Evolutionary conservation across 2,797 vertebrate species (phyloP), one percentile per base, ranked within the genome.

Genomic region (Scleropages formosus): DNA sequence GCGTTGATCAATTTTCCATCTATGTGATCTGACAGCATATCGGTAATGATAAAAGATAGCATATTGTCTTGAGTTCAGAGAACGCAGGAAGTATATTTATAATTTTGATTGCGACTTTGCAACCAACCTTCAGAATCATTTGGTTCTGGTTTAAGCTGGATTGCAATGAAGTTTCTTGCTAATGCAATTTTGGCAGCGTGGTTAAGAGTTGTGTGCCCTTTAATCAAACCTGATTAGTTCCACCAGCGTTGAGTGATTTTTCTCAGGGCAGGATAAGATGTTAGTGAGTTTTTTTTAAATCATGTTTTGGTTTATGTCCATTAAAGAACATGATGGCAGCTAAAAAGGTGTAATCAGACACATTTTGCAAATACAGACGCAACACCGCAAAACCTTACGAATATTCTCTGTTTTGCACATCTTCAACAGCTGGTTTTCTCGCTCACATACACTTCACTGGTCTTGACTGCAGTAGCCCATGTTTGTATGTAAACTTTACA

Each of bases 181-280:
- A 70, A 53, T 70, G 49, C 22, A 47, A 27, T 53, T 53, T 49
- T 49, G 26, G 15, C 24, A 53, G 68, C 49, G 27, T 27, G 47
- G 47, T 49, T 70, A 49, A 15, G 47, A 49, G 68, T 49, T 9
- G 20, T 8, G 68, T 56, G 68, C 27, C 68, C 68, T 12, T 69
- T 69, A 69, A 69, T 69, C 67, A 69, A 44, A 53, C 47, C 49
- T 49, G 47, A 53, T 70, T 70, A 70, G 68, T 70, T 70, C 47
- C 47, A 20, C 47, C 68, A 70, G 49, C 13, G 12, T 22, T 47
- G 20, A 69, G 22, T 46, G 47, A 67, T 67, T 67, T 65, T 67
- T 67, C 65, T 10, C 65, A 69, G 67, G 67, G 46, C 49, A 69
- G 47, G 47, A 24, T 47, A 22, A 47, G 67, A 69, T 51, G 67